These are phyloP conservation scores for Enteromius afrohamiltoni DNA, from an alignment of 2,797 vertebrate genomes.

Conservation along the genomic window DNA sequence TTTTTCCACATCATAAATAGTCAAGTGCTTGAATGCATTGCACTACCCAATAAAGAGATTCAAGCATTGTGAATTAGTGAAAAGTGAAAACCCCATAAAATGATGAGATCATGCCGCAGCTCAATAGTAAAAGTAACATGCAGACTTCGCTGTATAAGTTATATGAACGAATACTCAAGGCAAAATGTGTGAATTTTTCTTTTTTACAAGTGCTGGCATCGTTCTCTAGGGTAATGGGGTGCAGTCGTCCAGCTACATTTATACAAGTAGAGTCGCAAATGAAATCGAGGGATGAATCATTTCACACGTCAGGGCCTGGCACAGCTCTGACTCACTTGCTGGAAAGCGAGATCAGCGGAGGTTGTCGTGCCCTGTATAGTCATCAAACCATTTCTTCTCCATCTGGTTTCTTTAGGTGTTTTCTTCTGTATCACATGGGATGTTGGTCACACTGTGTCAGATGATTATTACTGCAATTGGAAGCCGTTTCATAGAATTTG, in stretches of 20 bases:
- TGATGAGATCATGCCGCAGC: not conserved
- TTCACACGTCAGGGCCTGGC: conserved; percentile 21
- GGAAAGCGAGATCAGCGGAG: not conserved
- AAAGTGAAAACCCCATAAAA: not conserved
- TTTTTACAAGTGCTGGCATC: not conserved
- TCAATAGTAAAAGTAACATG: not conserved
- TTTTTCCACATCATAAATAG: not conserved
- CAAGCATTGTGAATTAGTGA: not conserved
- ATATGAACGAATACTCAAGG: not conserved
- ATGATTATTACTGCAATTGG: not conserved
- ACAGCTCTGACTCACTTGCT: conserved; percentile 25
- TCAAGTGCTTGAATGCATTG: not conserved
- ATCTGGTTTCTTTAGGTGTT: conserved; percentile 2
- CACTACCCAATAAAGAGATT: not conserved
- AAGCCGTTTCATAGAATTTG: not conserved
- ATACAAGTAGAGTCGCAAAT: conserved; percentile 13
- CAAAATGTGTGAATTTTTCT: not conserved
- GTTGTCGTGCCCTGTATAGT: conserved; percentile 19
- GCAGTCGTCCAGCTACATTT: conserved; percentile 28
- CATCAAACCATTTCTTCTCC: conserved; percentile 5
- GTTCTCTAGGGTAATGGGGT: not conserved
- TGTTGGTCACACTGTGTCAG: conserved; percentile 21
- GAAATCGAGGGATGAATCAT: conserved; percentile 29
- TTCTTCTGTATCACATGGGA: conserved; percentile 2
- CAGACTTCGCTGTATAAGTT: not conserved